A percentile compares a stretch with the other conserved stretches of the same genome.
Conservation (phyloP, 35 echinoderm and acorn worm genomes). For the Amphiura filiformis region DNA sequence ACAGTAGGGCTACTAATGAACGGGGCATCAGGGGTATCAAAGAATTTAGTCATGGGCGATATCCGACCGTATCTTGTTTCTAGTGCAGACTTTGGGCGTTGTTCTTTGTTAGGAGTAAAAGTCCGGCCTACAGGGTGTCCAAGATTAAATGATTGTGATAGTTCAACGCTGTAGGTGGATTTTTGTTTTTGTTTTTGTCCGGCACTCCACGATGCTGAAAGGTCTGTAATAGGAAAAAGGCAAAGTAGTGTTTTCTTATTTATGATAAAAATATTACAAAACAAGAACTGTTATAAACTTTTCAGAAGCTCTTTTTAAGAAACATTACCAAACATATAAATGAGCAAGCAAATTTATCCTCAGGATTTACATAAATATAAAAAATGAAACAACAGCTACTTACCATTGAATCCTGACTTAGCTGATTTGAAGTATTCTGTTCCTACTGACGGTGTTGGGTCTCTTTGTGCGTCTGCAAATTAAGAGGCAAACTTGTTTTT, state of each 20-base stretch:
- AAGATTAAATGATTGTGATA: slow-evolving; percentile 45
- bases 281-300: no score
- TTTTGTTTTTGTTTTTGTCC: slow-evolving; percentile 35
- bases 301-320: no score
- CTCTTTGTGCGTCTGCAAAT: slow-evolving; percentile 33
- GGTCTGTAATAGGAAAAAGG: slow-evolving; percentile 32
- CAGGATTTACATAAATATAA: no score
- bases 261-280: background rate
- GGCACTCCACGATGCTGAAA: slow-evolving; percentile 60
- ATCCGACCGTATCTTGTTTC: slow-evolving; percentile 10
- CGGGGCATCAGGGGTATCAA: slow-evolving; percentile 32
- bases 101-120: slow-evolving; percentile 16
- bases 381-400: no score
- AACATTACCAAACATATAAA: no score
- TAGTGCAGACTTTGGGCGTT: slow-evolving; percentile 19
- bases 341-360: no score
- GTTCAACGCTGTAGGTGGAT: background rate
- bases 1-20: slow-evolving; percentile 83
- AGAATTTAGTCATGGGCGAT: slow-evolving; percentile 35
- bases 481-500: no score
- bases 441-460: slow-evolving; percentile 41
- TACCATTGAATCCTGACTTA: slow-evolving; percentile 65
- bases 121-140: slow-evolving; percentile 66
- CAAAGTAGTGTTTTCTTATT: no score
- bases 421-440: slow-evolving; percentile 49